Percentiles rank a stretch among this genome's conserved stretches.
Evolutionary conservation across 2,888 invertebrate species (phyloP).

Genomic region (Nysson spinosus): DNA sequence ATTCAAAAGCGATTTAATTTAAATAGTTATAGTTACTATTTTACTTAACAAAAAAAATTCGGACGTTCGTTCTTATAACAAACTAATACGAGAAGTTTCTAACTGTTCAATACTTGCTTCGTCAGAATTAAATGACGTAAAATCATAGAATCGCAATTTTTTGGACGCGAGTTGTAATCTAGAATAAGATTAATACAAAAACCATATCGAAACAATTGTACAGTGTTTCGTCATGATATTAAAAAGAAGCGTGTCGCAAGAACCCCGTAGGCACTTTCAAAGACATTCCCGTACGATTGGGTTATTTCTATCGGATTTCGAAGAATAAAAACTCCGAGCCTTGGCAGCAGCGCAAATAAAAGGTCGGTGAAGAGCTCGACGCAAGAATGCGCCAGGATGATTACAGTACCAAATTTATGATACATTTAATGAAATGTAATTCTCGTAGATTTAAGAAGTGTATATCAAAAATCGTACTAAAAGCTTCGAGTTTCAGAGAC

Average conservation of each 20-base stretch:
- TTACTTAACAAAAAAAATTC: no score
- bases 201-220: neutral
- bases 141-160: neutral
- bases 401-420: no score
- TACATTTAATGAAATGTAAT: constrained; percentile 1
- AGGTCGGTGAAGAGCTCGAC: constrained; percentile 3
- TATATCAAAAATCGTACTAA: no score
- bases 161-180: neutral
- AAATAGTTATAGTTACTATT: no score
- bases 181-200: neutral
- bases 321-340: constrained; percentile 3
- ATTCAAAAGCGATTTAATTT: no score
- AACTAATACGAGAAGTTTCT: no score
- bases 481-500: constrained; percentile 2
- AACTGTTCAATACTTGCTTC: no score
- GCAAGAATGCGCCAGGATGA: neutral
- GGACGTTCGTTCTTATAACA: no score
- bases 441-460: no score
- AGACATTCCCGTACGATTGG: neutral
- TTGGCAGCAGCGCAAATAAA: constrained; percentile 6
- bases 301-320: constrained; percentile 6
- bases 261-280: constrained; percentile 13
- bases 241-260: constrained; percentile 9
- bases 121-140: no score
- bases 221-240: constrained; percentile 2